Percentiles rank a stretch among this genome's conserved stretches.
phyloP scores from a whole-genome alignment of 2,113 vertebrate species.

The Gadus chalcogrammus region DNA sequence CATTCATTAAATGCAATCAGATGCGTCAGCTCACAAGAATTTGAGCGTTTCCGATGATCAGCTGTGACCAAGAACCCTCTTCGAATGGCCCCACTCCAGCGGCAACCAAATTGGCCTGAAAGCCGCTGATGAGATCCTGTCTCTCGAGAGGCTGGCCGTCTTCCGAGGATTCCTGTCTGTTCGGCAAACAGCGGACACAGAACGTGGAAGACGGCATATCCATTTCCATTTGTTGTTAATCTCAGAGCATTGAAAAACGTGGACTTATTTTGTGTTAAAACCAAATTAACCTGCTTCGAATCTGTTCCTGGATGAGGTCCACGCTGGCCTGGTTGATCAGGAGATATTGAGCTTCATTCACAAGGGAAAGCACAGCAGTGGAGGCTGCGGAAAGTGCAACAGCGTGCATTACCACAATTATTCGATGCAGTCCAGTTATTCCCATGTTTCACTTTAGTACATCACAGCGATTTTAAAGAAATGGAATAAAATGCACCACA shows the following conservation, averaged over 20 bases:
- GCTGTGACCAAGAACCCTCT: slow-evolving; percentile 87
- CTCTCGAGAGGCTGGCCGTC: slow-evolving; percentile 66
- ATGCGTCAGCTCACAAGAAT: slow-evolving; percentile 78
- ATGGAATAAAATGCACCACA: too few species aligned
- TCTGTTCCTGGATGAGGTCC: slow-evolving; percentile 76
- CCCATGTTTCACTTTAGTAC: too few species aligned
- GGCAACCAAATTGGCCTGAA: slow-evolving; percentile 95
- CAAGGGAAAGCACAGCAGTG: slow-evolving; percentile 81
- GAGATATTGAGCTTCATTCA: slow-evolving; percentile 94
- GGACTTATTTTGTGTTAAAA: slow-evolving; percentile 15
- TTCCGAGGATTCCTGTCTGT: slow-evolving; percentile 66
- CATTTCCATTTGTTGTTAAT: slow-evolving; percentile 32
- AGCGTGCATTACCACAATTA: background rate
- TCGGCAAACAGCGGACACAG: slow-evolving; percentile 1
- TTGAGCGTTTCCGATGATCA: slow-evolving; percentile 77
- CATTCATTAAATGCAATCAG: background rate
- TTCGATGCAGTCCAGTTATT: too few species aligned
- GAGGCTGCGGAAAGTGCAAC: slow-evolving; percentile 61
- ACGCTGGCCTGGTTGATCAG: slow-evolving; percentile 87
- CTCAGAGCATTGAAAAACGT: slow-evolving; percentile 2
- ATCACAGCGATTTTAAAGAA: too few species aligned
- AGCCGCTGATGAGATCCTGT: slow-evolving; percentile 81
- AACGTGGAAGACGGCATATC: slow-evolving; percentile 43
- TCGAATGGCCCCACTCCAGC: slow-evolving; percentile 81
- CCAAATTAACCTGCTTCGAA: slow-evolving; percentile 77